Conservation (phyloP, 2,797 vertebrate species). For the Megalops cyprinoides region DNA sequence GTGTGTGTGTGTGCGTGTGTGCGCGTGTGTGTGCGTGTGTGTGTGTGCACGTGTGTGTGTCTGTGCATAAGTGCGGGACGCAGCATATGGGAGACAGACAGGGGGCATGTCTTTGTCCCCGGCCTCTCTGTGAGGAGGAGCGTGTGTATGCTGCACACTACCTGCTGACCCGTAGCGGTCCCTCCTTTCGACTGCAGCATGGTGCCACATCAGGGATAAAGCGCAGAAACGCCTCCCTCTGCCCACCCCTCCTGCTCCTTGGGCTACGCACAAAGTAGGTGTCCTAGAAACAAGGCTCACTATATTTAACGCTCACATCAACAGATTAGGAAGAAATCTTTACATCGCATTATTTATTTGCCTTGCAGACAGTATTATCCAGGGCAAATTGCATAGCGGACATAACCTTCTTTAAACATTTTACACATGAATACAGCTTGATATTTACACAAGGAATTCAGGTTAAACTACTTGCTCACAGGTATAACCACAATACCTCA, state of each 20-base stretch:
- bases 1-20: constrained; percentile 11
- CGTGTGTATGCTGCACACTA: not conserved
- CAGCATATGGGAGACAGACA: constrained; percentile 1
- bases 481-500: not conserved
- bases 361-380: not conserved
- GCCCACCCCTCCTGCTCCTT: not conserved
- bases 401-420: not conserved
- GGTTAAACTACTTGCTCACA: not conserved
- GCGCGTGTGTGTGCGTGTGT: not conserved
- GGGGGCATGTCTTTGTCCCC: not conserved
- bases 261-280: not conserved
- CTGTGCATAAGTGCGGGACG: not conserved
- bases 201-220: not conserved
- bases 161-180: not conserved
- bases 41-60: not conserved
- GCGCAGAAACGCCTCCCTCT: not conserved
- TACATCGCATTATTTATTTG: not conserved
- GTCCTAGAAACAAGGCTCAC: not conserved
- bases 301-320: not conserved
- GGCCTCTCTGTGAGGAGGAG: not conserved
- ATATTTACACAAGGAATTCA: not conserved
- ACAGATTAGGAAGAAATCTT: not conserved
- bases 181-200: not conserved
- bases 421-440: not conserved
- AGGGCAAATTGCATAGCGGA: not conserved